Evolutionary conservation across 2,113 vertebrate species (phyloP), one percentile per base, ranked within the genome.

Genomic region (Aldabrachelys gigantea): DNA sequence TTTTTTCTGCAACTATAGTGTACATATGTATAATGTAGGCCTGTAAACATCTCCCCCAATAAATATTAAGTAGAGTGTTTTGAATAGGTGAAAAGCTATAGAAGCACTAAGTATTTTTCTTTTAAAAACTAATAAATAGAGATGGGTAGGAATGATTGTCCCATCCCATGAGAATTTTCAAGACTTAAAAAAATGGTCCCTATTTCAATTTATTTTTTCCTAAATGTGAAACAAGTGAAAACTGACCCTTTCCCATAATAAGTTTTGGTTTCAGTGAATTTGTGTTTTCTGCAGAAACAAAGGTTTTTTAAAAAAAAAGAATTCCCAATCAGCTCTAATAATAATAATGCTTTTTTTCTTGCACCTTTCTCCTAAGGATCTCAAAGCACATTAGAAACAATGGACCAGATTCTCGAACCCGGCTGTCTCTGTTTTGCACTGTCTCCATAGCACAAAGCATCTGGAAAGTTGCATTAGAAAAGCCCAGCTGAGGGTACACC

Each of bases 121-220:
- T 44, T 90, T n/a, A 91, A 90, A 95, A 69, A 94, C 11, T 38
- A 83, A 94, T 88, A 91, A 62, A 69, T 5, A n/a, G 14, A n/a
- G 35, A n/a, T 69, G 17, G 35, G 16, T 21, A 69, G 35, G 17
- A 69, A 69, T 38, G 35, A 69, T 10, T 17, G 21, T 69, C 17
- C 35, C 65, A 9, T n/a, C 17, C 65, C 35, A n/a, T 10, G 17
- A 69, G 8, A 69, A 65, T 65, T 10, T 69, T 69, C 35, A 69
- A 69, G 65, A 21, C n/a, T 69, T 69, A 19, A 69, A 19, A 69
- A 69, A n/a, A 69, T n/a, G 62, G 35, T 69, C n/a, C 14, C 14
- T 17, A n/a, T 69, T 69, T 19, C 16, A 69, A n/a, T 8, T 19
- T 35, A 8, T 17, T 65, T 65, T 38, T 21, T 19, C 10, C 65